Percentiles rank a stretch among this genome's conserved stretches.
Conservation (phyloP, 2,113 vertebrate genomes). For the Pseudorectes ferrugineus region DNA sequence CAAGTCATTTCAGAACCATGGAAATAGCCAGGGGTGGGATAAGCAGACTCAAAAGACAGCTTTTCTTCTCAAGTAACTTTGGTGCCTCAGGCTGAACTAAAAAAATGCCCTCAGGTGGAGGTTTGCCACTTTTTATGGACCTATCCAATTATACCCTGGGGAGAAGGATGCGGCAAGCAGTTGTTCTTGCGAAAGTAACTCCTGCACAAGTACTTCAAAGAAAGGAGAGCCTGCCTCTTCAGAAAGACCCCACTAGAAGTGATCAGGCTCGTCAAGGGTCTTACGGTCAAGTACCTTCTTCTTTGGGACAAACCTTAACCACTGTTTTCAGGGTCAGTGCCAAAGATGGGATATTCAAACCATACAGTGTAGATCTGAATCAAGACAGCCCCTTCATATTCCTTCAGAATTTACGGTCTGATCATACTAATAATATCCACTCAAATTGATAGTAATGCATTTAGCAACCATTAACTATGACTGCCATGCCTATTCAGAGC, state of each 20-base stretch:
- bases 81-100: background rate
- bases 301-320: background rate
- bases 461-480: background rate
- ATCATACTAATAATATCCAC: background rate
- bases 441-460: background rate
- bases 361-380: accelerated
- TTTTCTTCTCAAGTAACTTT: background rate
- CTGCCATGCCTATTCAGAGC: background rate
- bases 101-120: background rate
- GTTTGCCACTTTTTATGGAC: background rate
- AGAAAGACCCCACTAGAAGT: background rate
- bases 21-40: background rate
- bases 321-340: background rate
- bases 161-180: background rate
- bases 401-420: background rate
- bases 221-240: background rate
- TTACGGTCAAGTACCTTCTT: background rate
- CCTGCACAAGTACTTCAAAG: background rate
- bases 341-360: background rate
- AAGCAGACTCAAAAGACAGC: background rate
- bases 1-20: background rate
- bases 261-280: background rate
- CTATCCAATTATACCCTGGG: background rate
- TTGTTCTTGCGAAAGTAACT: background rate
- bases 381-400: background rate